Conservation (phyloP, 2,888 invertebrate genomes). For the Machimus rusticus region DNA sequence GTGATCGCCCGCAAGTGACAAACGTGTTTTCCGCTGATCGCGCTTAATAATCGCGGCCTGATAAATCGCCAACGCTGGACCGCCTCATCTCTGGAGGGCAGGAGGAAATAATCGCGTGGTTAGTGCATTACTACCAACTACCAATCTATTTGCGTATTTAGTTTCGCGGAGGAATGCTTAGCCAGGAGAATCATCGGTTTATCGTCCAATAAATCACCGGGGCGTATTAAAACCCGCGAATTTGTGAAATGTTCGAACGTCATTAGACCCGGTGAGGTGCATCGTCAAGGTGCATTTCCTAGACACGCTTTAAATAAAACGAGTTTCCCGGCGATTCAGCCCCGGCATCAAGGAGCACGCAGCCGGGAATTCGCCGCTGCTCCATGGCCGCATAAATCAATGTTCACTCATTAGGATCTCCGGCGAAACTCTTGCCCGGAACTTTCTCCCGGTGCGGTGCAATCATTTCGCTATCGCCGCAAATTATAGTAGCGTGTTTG, state of each 20-base stretch:
- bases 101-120: background rate
- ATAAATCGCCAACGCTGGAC: background rate
- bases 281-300: background rate
- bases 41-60: background rate
- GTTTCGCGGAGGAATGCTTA: background rate
- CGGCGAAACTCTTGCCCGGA: background rate
- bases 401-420: conserved; percentile 15
- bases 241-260: conserved; percentile 6
- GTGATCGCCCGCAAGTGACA: background rate
- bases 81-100: background rate
- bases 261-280: background rate
- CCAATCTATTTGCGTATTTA: conserved; percentile 1
- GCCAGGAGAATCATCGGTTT: background rate
- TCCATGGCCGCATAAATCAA: background rate
- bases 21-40: background rate
- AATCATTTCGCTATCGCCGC: background rate
- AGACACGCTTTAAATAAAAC: background rate
- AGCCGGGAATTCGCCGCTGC: background rate
- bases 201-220: background rate
- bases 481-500: background rate
- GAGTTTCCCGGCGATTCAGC: background rate
- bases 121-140: background rate
- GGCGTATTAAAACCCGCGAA: conserved; percentile 6
- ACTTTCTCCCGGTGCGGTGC: background rate
- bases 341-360: background rate